phyloP scores from a whole-genome alignment of 2,113 vertebrate genomes.

The Gracilinanus agilis region DNA sequence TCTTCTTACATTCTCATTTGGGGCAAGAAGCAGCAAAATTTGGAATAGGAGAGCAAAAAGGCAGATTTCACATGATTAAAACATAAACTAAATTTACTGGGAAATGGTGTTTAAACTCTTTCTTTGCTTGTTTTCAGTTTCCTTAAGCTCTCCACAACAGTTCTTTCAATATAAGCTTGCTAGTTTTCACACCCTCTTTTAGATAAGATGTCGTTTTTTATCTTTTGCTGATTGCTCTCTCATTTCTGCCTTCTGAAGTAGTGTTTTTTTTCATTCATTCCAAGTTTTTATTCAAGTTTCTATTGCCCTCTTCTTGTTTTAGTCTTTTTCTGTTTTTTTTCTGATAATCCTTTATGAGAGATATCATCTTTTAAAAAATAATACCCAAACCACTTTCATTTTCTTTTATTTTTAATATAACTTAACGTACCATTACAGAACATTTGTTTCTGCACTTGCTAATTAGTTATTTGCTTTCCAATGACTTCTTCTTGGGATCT shows the following conservation, averaged over 20 bases:
- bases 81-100: neutral
- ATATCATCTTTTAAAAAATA: neutral
- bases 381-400: neutral
- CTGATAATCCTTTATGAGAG: neutral
- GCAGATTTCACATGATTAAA: neutral
- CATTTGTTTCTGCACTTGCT: neutral
- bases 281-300: neutral
- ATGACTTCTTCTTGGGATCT: neutral
- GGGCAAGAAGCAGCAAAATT: neutral
- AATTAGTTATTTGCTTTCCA: neutral
- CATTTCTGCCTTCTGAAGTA: neutral
- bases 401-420: neutral
- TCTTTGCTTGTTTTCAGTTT: neutral
- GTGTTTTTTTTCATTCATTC: neutral
- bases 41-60: neutral
- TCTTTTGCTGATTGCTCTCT: neutral
- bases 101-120: neutral
- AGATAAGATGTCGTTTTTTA: neutral
- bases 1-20: neutral
- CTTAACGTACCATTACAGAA: neutral
- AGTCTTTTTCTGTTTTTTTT: neutral
- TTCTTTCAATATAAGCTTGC: neutral
- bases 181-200: neutral
- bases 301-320: neutral
- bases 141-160: neutral